Evolutionary conservation across 2,113 vertebrate species (phyloP).

Genomic region (Rhagologus leucostigma): DNA sequence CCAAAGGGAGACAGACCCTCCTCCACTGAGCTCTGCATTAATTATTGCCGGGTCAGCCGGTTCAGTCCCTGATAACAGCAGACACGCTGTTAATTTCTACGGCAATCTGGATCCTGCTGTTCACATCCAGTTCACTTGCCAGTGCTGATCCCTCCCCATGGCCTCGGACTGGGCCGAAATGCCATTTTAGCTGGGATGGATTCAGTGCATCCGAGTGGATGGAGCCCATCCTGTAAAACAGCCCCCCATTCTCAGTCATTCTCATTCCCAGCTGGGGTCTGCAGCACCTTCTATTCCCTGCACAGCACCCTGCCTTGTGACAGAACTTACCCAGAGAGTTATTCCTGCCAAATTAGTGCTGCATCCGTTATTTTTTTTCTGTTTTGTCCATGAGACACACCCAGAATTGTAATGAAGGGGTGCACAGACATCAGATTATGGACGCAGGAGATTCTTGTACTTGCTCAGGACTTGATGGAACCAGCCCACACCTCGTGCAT

Average conservation of each 20-base stretch:
- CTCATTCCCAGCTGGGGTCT: neutral
- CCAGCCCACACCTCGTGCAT: neutral
- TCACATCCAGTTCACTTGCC: neutral
- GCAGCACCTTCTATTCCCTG: neutral
- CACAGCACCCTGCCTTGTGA: neutral
- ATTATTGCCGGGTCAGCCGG: constrained; percentile 1
- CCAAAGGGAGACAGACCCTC: neutral
- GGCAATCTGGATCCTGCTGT: constrained; percentile 20
- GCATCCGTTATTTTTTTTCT: accelerated
- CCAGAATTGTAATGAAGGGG: neutral
- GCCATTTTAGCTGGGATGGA: neutral
- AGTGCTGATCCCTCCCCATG: neutral
- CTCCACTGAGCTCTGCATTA: neutral
- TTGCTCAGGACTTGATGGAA: neutral
- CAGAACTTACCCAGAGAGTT: neutral
- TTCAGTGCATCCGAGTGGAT: neutral
- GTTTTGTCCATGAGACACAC: neutral
- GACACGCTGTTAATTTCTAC: constrained; percentile 7
- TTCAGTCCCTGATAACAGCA: neutral
- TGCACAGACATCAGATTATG: neutral
- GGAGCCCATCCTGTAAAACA: neutral
- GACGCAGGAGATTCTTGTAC: neutral
- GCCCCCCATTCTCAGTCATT: neutral
- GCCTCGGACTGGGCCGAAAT: neutral
- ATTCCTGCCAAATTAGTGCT: neutral